Evolutionary conservation across 2,797 vertebrate genomes (phyloP).

Genomic region (Orestias chungarensis): DNA sequence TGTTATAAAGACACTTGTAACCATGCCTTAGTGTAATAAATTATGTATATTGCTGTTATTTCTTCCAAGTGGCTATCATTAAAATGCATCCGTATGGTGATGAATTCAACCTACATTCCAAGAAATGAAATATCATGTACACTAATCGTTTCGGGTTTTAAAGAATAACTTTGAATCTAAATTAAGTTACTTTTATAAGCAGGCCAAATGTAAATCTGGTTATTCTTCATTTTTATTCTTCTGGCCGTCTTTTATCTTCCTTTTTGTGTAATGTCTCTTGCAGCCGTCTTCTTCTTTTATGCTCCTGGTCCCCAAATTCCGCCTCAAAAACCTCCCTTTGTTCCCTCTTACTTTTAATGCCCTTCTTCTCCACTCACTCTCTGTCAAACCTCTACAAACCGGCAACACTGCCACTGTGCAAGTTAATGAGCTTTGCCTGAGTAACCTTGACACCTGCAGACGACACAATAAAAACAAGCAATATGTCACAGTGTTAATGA

Average conservation of each 20-base stretch:
- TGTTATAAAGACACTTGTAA: too few species aligned
- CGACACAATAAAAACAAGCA: slow-evolving; percentile 44
- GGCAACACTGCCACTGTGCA: slow-evolving; percentile 38
- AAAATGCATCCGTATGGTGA: background rate
- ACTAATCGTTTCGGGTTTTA: slow-evolving; percentile 9
- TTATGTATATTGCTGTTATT: too few species aligned
- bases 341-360: slow-evolving; percentile 39
- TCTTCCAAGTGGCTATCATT: background rate
- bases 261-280: background rate
- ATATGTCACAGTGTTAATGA: slow-evolving; percentile 42
- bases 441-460: slow-evolving; percentile 51
- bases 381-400: slow-evolving; percentile 24
- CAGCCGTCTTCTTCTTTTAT: slow-evolving; percentile 10
- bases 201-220: background rate
- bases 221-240: background rate
- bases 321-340: slow-evolving; percentile 29
- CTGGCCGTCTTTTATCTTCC: background rate
- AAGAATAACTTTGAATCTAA: background rate
- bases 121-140: too few species aligned
- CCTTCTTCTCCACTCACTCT: slow-evolving; percentile 5
- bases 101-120: background rate
- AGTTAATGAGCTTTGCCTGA: slow-evolving; percentile 58
- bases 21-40: too few species aligned
- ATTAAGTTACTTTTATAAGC: background rate
- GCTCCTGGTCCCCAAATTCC: slow-evolving; percentile 23